Percentiles rank a stretch among this genome's conserved stretches.
Evolutionary conservation across 2,113 vertebrate species (phyloP).

Genomic region (Promerops cafer): DNA sequence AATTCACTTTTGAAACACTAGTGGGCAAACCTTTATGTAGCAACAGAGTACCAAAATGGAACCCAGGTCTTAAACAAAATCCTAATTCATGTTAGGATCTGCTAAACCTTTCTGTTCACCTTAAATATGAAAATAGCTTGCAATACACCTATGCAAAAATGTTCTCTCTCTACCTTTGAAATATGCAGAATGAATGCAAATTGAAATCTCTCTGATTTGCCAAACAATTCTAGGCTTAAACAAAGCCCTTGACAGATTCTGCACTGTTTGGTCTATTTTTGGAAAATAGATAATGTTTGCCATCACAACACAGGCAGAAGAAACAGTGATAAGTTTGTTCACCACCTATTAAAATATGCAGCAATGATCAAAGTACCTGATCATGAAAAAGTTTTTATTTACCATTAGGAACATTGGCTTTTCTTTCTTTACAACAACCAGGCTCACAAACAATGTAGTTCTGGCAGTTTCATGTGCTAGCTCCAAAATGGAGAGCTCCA

Average conservation of each 20-base stretch:
- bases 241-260: background rate
- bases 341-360: background rate
- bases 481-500: background rate
- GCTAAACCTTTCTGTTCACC: background rate
- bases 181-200: background rate
- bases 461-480: background rate
- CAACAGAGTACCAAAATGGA: background rate
- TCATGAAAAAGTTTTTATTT: background rate
- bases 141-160: background rate
- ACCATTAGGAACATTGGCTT: background rate
- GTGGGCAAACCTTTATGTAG: background rate
- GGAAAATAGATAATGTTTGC: background rate
- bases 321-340: background rate
- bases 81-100: background rate
- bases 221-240: background rate
- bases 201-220: background rate
- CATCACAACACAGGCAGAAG: background rate
- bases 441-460: background rate
- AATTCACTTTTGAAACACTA: fast-evolving
- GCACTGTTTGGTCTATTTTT: background rate
- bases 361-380: background rate
- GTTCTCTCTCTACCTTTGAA: background rate
- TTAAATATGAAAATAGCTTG: background rate
- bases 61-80: background rate
- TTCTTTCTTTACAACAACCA: background rate